Base-by-base conservation (phyloP, 2,113 vertebrate genomes). In the Xerus inauris region DNA sequence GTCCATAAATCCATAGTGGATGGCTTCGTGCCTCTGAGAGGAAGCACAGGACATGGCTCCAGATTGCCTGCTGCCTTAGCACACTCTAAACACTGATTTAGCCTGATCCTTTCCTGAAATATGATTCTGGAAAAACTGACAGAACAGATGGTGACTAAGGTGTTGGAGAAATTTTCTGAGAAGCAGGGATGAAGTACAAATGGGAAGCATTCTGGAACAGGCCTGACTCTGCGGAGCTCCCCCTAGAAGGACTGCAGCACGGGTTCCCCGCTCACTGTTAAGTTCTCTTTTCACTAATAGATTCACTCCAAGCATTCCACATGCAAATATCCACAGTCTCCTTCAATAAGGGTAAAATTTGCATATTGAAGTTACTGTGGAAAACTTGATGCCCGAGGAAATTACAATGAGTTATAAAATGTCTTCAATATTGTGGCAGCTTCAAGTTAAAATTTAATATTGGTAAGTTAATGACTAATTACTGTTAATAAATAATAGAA, bases 391-490 rank as follows among this genome's bases (percentile, higher is more conserved):
- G 65, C 10, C 84, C 87, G 40, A 28, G 20, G 76, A 69, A 86
- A 69, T 62, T 6, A 71, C 38, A 96, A 84, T n/a, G 42, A 62
- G 42, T 76, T 59, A 42, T 45, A 87, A 85, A 91, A 89, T 22
- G 24, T 62, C 67, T 86, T 93, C 28, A 72, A 35, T 64, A 71
- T 24, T 64, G 76, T 7, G 45, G 57, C 9, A 85, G 54, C 49
- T 96, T 95, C 49, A 77, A 88, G 69, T 92, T 95, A 93, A 91
- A 95, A 77, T 89, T 89, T 86, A 96, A 86, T 72, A 57, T 11
- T 19, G 49, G 19, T 40, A 82, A 84, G 88, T 91, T 91, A 96
- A 96, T 87, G 87, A 83, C 82, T 79, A 95, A 94, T 81, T 42
- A 76, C 16, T 47, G 51, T 94, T 95, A 84, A 84, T 75, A 64